These are phyloP conservation scores for Strigamia transsilvanica DNA, from an alignment of 2,888 invertebrate species.

Conservation along the genomic window DNA sequence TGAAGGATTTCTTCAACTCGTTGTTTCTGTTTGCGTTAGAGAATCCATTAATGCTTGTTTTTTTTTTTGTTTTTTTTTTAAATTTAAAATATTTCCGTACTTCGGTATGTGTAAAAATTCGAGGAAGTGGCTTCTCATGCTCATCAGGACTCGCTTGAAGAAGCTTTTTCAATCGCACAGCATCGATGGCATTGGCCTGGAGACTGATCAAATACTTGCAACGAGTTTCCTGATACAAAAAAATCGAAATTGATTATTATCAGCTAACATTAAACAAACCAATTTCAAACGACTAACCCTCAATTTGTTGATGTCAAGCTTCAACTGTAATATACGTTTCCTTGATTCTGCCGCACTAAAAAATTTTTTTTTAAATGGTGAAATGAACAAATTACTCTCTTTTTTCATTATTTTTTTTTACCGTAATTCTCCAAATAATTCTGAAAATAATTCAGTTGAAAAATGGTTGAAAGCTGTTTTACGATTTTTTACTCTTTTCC, in stretches of 20 bases:
- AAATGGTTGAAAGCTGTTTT: too few species aligned
- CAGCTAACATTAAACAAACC: not conserved
- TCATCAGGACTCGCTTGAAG: not conserved
- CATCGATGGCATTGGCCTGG: slow-evolving; percentile 48
- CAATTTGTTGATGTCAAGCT: slow-evolving; percentile 35
- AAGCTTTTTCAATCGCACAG: slow-evolving; percentile 38
- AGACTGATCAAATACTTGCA: slow-evolving; percentile 32
- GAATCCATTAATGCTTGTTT: too few species aligned
- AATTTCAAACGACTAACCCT: not conserved
- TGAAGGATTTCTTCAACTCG: slow-evolving; percentile 43
- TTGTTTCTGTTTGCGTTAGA: slow-evolving; percentile 12
- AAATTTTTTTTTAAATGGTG: not conserved
- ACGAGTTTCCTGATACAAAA: slow-evolving; percentile 9
- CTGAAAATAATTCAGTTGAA: not conserved
- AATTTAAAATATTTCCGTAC: not conserved
- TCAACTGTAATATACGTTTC: slow-evolving; percentile 21
- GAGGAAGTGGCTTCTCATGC: not conserved
- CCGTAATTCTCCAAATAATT: slow-evolving; percentile 29
- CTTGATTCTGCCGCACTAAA: slow-evolving; percentile 40
- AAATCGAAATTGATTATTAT: not conserved
- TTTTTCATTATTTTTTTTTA: not conserved
- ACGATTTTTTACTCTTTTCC: not conserved
- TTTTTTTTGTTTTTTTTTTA: not conserved
- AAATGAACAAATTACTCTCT: not conserved
- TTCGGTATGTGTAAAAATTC: not conserved